Conservation (phyloP, 2,113 vertebrate species). For the Caracal caracal region DNA sequence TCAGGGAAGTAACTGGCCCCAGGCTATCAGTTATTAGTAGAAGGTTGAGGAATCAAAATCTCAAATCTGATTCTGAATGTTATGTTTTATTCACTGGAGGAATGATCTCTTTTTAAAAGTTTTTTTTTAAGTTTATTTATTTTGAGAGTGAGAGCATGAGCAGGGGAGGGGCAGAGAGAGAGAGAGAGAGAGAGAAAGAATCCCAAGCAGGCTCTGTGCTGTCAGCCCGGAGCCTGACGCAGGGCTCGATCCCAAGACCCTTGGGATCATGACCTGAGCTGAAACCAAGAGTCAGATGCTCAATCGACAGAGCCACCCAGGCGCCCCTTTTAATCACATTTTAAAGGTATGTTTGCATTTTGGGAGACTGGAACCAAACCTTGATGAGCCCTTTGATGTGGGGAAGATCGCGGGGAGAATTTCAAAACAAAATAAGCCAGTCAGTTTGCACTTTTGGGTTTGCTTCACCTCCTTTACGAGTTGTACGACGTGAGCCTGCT, state of each 20-base stretch:
- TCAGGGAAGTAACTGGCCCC: not conserved
- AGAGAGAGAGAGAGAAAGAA: too few species aligned
- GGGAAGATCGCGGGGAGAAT: not conserved
- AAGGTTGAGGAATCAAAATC: not conserved
- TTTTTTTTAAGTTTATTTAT: not conserved
- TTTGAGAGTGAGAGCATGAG: too few species aligned
- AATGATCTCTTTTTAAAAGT: not conserved
- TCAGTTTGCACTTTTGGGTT: not conserved
- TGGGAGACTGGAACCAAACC: not conserved
- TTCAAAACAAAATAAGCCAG: not conserved
- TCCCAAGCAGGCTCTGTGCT: too few species aligned
- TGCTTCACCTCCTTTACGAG: not conserved
- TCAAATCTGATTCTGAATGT: not conserved
- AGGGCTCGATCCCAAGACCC: too few species aligned
- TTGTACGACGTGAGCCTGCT: not conserved
- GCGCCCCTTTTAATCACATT: not conserved
- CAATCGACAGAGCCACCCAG: too few species aligned
- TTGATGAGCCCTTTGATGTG: not conserved
- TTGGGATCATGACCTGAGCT: too few species aligned
- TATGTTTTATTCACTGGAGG: not conserved
- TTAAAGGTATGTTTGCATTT: not conserved
- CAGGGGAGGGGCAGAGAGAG: too few species aligned
- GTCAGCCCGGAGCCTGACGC: too few species aligned
- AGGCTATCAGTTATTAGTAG: not conserved
- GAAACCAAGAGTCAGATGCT: too few species aligned